phyloP scores from a whole-genome alignment of 1,140 invertebrate genomes.

The Trichonephila clavipes region DNA sequence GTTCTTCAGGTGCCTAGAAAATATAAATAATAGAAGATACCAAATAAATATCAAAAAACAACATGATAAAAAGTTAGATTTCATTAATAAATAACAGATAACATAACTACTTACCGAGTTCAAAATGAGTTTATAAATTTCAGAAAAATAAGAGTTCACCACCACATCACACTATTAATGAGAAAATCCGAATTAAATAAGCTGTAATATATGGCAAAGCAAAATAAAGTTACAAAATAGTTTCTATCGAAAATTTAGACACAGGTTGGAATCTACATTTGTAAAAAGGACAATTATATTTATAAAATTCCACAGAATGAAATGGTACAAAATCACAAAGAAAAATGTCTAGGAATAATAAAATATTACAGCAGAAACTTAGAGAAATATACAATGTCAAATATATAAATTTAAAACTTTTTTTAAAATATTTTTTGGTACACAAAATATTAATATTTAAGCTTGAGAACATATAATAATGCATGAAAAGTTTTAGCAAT shows the following conservation, averaged over 20 bases:
- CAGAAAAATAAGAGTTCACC: constrained; percentile 16
- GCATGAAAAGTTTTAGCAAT: neutral
- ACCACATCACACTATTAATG: constrained; percentile 57
- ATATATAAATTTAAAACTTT: too few relatives aligned
- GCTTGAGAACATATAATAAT: neutral
- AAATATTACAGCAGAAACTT: too few relatives aligned
- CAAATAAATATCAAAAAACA: neutral
- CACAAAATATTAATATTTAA: too few relatives aligned
- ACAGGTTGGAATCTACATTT: too few relatives aligned
- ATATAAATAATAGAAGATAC: neutral
- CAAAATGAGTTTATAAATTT: constrained; percentile 44
- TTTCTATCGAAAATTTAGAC: too few relatives aligned
- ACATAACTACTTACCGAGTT: constrained; percentile 45
- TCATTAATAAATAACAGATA: neutral
- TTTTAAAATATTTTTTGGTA: too few relatives aligned
- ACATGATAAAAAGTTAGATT: neutral
- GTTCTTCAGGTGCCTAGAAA: neutral
- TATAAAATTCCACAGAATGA: too few relatives aligned
- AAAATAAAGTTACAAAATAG: too few relatives aligned
- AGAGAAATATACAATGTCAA: too few relatives aligned
- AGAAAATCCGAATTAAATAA: neutral
- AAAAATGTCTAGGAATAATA: too few relatives aligned
- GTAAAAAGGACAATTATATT: too few relatives aligned
- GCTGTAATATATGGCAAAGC: neutral
- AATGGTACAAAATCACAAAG: too few relatives aligned